Conservation (phyloP, 1,140 invertebrate genomes). For the Agraylea sexmaculata region DNA sequence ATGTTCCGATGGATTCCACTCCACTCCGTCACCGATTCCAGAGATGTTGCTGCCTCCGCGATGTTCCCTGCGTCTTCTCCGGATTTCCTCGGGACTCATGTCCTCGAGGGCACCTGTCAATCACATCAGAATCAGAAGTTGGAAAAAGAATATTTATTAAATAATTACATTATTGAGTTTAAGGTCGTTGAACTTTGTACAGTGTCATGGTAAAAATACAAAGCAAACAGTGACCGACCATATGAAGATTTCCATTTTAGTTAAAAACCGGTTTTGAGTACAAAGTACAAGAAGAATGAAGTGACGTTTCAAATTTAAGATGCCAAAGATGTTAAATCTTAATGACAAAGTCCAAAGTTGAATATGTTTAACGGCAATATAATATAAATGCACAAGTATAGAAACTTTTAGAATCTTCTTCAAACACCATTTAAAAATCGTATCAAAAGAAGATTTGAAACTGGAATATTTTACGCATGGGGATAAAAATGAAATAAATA, state of each 20-base stretch:
- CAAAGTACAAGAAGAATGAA: neutral
- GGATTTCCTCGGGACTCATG: constrained; percentile 32
- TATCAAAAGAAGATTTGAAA: too few species aligned
- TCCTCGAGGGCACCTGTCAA: constrained; percentile 44
- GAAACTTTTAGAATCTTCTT: too few species aligned
- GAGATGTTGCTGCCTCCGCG: constrained; percentile 16
- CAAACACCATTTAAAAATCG: too few species aligned
- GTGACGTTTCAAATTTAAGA: neutral
- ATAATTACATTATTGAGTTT: constrained; percentile 2
- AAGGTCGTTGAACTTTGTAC: constrained; percentile 18
- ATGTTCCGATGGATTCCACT: constrained; percentile 27
- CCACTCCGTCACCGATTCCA: constrained; percentile 19
- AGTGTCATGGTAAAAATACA: constrained; percentile 23
- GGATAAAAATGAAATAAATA: too few species aligned
- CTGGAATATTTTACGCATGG: too few species aligned
- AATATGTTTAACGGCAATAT: too few species aligned
- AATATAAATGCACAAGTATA: too few species aligned
- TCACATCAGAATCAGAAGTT: neutral
- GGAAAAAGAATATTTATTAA: constrained; percentile 1
- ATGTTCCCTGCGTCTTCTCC: constrained; percentile 21
- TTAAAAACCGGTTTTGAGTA: constrained; percentile 1
- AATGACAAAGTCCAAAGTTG: too few species aligned
- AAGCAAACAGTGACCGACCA: constrained; percentile 10
- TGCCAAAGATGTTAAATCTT: too few species aligned
- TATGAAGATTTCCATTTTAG: constrained; percentile 20